These are phyloP conservation scores for Beroe forskalii DNA, from an alignment of 37 sponge, comb jelly and placozoan genomes.

Conservation along the genomic window DNA sequence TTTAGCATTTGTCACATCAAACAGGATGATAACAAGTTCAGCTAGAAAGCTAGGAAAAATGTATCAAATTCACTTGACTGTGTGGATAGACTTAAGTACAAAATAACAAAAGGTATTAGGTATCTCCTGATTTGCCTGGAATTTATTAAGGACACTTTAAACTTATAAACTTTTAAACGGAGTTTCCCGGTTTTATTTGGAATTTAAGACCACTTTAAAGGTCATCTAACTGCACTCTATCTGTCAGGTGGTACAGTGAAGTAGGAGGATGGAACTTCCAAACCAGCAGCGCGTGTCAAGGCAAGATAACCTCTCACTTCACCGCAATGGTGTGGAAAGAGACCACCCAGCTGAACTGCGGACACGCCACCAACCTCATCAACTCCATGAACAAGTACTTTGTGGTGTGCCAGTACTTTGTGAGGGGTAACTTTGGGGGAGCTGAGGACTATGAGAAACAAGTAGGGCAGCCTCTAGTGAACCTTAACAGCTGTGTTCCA, in stretches of 20 bases:
- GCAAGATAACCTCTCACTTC: neutral
- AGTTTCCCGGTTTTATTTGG: neutral
- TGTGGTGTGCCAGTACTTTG: slow-evolving; percentile 51
- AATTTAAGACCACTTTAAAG: neutral
- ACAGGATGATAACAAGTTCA: too few species aligned
- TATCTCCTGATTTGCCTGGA: too few species aligned
- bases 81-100: too few species aligned
- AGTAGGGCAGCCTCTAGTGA: neutral
- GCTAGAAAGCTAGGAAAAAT: too few species aligned
- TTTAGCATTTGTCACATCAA: neutral
- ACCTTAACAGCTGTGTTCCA: neutral
- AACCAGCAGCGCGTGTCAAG: neutral
- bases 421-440: neutral
- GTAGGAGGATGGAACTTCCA: neutral
- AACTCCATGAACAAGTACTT: slow-evolving; percentile 8
- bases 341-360: slow-evolving; percentile 35
- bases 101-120: too few species aligned
- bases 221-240: neutral
- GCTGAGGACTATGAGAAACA: neutral
- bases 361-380: neutral
- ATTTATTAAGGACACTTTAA: too few species aligned
- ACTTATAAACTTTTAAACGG: too few species aligned
- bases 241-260: slow-evolving; percentile 30
- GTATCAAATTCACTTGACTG: too few species aligned
- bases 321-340: slow-evolving; percentile 36